A percentile compares a stretch with the other conserved stretches of the same genome.
Evolutionary conservation across 2,113 vertebrate genomes (phyloP).

Genomic region (Forbesichthys papilliferus): DNA sequence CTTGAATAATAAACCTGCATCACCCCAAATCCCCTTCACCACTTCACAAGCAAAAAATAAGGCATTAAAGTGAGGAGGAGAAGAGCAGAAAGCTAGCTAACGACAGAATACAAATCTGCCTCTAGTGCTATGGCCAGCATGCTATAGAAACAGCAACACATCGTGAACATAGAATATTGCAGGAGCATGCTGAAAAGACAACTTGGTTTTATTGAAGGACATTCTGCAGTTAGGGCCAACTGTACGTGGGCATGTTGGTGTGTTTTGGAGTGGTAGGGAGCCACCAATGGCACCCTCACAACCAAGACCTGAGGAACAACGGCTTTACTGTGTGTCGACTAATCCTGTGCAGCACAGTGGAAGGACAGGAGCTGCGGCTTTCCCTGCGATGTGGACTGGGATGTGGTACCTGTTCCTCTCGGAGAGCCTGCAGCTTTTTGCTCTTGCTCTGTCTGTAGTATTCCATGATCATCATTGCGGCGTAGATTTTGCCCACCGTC

Average conservation of each 20-base stretch:
- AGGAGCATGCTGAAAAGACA: constrained; percentile 27
- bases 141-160: background rate
- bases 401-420: constrained; percentile 88
- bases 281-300: background rate
- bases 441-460: constrained; percentile 95
- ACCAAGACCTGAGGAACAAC: background rate
- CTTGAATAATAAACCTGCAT: background rate
- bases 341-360: constrained; percentile 15
- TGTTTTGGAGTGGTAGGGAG: too few species aligned
- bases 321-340: background rate
- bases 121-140: constrained; percentile 11
- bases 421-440: constrained; percentile 87
- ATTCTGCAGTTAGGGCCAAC: background rate
- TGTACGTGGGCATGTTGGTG: background rate
- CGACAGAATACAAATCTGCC: background rate
- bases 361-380: constrained; percentile 8
- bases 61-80: background rate
- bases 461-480: constrained; percentile 98
- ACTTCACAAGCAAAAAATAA: background rate
- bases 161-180: constrained; percentile 3
- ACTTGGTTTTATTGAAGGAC: background rate
- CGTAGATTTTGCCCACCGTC: constrained; percentile 92
- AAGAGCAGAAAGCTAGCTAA: background rate
- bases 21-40: constrained; percentile 5
- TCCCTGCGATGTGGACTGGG: constrained; percentile 27